These are phyloP conservation scores for Threskiornis aethiopicus DNA, from an alignment of 2,797 vertebrate genomes.

Conservation along the genomic window DNA sequence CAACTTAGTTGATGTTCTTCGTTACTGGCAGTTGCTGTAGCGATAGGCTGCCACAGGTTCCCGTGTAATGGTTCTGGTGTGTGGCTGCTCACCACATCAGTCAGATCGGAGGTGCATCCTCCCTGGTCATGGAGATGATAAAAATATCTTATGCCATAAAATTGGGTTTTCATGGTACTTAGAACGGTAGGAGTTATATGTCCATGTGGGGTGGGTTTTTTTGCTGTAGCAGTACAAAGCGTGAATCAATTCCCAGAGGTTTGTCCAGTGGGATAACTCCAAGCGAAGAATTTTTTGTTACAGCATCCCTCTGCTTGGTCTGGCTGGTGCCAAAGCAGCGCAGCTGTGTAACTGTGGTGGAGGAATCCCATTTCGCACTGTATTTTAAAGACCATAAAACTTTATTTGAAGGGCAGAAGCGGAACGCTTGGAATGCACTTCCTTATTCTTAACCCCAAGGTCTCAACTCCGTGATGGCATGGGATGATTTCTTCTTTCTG, in stretches of 20 bases:
- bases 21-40: background rate
- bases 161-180: background rate
- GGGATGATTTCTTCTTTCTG: background rate
- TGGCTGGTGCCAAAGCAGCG: background rate
- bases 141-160: background rate
- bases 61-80: background rate
- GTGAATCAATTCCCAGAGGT: background rate
- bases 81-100: background rate
- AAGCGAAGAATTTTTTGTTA: background rate
- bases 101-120: background rate
- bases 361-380: background rate
- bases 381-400: background rate
- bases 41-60: background rate
- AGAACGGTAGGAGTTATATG: background rate
- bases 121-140: background rate
- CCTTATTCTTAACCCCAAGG: background rate
- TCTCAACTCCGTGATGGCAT: rapidly evolving
- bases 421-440: background rate
- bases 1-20: background rate
- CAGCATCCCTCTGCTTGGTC: background rate
- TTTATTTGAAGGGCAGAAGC: background rate
- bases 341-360: background rate
- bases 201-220: background rate
- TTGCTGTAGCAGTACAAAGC: background rate
- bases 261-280: background rate